Percentiles rank a stretch among this genome's conserved stretches.
These are phyloP conservation scores for Drosophila demipolita DNA, from an alignment of 2,888 invertebrate genomes.

Conservation along the genomic window DNA sequence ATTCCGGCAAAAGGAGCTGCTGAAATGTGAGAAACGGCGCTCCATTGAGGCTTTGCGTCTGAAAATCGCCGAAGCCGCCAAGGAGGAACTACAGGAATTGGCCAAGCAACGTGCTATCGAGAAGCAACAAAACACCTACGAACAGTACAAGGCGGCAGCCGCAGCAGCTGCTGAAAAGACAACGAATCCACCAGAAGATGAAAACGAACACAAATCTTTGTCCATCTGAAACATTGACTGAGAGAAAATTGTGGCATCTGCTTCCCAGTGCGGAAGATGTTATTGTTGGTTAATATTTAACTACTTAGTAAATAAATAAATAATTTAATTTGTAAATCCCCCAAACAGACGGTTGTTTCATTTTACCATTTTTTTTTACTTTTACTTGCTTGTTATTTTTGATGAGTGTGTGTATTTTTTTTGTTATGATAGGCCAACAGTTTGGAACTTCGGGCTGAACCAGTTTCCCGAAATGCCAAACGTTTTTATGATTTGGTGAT, in stretches of 20 bases:
- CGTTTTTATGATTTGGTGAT: constrained; percentile 47
- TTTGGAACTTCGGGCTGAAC: constrained; percentile 25
- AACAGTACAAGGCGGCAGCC: constrained; percentile 64
- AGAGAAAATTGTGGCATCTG: not conserved
- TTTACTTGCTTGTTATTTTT: constrained; percentile 79
- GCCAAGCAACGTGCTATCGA: constrained; percentile 62
- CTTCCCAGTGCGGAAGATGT: constrained; percentile 4
- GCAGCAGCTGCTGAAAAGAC: constrained; percentile 12
- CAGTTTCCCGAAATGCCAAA: constrained; percentile 22
- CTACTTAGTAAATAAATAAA: constrained; percentile 31
- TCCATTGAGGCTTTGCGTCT: constrained; percentile 69
- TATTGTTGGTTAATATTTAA: constrained; percentile 71
- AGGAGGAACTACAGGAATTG: constrained; percentile 70
- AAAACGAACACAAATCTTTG: not conserved
- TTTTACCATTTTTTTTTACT: constrained; percentile 70
- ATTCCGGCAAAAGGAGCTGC: constrained; percentile 70
- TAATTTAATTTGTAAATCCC: not conserved
- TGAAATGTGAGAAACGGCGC: constrained; percentile 72
- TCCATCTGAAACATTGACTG: not conserved
- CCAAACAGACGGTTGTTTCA: not conserved
- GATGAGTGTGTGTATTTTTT: constrained; percentile 53
- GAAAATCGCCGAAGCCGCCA: constrained; percentile 79
- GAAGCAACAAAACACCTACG: constrained; percentile 65
- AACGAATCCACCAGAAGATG: not conserved
- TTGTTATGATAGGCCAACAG: constrained; percentile 38